Conservation (phyloP, 2,113 vertebrate species). For the Nanorana parkeri region DNA sequence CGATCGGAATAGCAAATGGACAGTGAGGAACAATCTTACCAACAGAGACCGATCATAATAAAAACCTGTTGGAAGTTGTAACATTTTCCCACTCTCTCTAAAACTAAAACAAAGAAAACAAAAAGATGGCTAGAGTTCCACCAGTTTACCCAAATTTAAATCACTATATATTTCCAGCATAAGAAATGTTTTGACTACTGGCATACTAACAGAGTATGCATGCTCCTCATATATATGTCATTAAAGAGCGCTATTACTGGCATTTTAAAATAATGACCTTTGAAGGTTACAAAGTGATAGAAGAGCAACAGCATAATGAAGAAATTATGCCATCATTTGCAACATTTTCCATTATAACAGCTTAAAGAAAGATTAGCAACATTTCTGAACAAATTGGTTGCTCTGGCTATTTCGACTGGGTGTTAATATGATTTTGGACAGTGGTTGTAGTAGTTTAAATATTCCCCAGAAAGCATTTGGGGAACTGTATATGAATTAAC, state of each 20-base stretch:
- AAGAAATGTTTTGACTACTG: conserved; percentile 10
- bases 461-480: conserved; percentile 24
- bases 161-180: too few relatives aligned
- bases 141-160: too few relatives aligned
- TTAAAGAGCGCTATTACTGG: conserved; percentile 13
- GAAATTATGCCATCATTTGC: conserved; percentile 24
- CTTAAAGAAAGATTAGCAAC: conserved; percentile 41
- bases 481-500: conserved; percentile 47
- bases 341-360: conserved; percentile 50
- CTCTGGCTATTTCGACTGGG: conserved; percentile 51
- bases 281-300: conserved; percentile 37
- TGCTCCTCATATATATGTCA: neutral
- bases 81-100: too few relatives aligned
- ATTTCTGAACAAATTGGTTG: conserved; percentile 54
- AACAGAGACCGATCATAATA: too few relatives aligned
- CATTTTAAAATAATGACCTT: conserved; percentile 48
- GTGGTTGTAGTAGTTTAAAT: conserved; percentile 13
- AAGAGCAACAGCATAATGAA: conserved; percentile 24
- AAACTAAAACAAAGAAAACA: too few relatives aligned
- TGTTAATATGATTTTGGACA: conserved; percentile 53
- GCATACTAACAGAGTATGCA: neutral
- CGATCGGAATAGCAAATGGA: too few relatives aligned
- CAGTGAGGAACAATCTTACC: too few relatives aligned
- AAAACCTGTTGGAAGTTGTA: too few relatives aligned
- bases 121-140: too few relatives aligned